Evolutionary conservation across 2,113 vertebrate genomes (phyloP), one percentile per base, ranked within the genome.

Genomic region (Phyllopteryx taeniolatus): DNA sequence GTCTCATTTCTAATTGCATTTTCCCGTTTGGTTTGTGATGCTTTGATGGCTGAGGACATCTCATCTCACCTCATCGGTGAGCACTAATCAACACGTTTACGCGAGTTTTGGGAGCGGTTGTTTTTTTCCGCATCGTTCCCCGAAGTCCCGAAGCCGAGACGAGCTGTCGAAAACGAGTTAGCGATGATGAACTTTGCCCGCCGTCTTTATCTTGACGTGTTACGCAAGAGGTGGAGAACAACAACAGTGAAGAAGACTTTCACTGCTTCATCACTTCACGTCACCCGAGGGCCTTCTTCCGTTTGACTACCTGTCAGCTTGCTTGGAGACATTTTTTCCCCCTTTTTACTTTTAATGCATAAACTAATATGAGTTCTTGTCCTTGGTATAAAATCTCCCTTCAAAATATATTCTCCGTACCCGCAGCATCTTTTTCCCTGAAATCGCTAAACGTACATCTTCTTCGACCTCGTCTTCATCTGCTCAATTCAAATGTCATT

Each of bases 121-220:
- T 27, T 27, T 12, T 59, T n/a, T 20, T 12, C 10, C 2, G n/a
- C 13, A 10, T 27, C 12, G 31, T 31, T 13, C 22, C 22, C 13
- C 8, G 13, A 60, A 31, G 27, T 60, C 22, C 3, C 0, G 13
- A 60, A 60, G 13, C 5, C 27, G 5, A 59, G 57, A 33, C 31
- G 27, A n/a, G 15, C 59, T 35, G 31, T 35, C 17, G 14, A 65
- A 82, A 87, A 87, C 83, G 81, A 71, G 49, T 75, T 0, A 76
- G 86, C 35, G 81, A 84, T 79, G 57, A 78, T 85, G 77, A 82
- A 85, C 81, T 68, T 44, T 6, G 14, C 42, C 49, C 49, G 6
- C n/a, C 7, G 4, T 22, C 67, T 69, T 76, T 73, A 75, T 77
- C 76, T 71, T n/a, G 31, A 51, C 9, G 1, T 71, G 54, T 82